phyloP scores from a whole-genome alignment of 2,888 invertebrate genomes.

The Oscheius sp. region DNA sequence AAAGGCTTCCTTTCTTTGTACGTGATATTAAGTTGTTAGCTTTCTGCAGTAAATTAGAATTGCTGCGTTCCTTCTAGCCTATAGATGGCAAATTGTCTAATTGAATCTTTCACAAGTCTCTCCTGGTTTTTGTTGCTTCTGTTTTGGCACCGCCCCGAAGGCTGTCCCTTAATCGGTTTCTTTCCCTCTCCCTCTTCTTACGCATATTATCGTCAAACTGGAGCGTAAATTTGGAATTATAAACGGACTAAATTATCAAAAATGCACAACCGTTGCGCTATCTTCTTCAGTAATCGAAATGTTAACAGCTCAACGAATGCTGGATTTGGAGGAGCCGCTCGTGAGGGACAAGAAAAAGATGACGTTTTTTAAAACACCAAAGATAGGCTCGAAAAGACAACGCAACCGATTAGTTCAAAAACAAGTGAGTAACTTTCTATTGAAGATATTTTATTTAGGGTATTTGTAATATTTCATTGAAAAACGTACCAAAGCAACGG shows the following conservation, averaged over 20 bases:
- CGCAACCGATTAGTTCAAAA: constrained; percentile 69
- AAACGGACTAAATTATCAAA: constrained; percentile 30
- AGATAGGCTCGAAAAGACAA: constrained; percentile 46
- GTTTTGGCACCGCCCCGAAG: constrained; percentile 3
- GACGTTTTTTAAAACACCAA: constrained; percentile 46
- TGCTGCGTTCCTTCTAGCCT: no score
- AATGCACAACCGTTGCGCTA: constrained; percentile 46
- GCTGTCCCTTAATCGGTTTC: not conserved
- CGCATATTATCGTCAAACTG: not conserved
- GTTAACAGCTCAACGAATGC: constrained; percentile 51
- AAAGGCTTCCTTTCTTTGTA: no score
- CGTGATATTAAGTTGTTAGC: no score
- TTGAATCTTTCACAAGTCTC: not conserved
- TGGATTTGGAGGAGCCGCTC: constrained; percentile 49
- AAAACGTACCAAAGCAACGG: constrained; percentile 69
- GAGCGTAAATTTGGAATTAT: constrained; percentile 9
- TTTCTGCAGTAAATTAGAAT: no score
- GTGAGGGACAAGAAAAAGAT: constrained; percentile 46
- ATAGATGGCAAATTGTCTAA: constrained; percentile 5
- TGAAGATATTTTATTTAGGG: constrained; percentile 41
- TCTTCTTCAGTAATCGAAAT: constrained; percentile 53
- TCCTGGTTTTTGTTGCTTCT: constrained; percentile 1
- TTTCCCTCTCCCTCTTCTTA: not conserved
- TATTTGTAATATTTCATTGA: constrained; percentile 67
- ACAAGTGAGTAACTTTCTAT: constrained; percentile 34